phyloP scores from a whole-genome alignment of 2,113 vertebrate genomes.

The Tachysurus fulvidraco region DNA sequence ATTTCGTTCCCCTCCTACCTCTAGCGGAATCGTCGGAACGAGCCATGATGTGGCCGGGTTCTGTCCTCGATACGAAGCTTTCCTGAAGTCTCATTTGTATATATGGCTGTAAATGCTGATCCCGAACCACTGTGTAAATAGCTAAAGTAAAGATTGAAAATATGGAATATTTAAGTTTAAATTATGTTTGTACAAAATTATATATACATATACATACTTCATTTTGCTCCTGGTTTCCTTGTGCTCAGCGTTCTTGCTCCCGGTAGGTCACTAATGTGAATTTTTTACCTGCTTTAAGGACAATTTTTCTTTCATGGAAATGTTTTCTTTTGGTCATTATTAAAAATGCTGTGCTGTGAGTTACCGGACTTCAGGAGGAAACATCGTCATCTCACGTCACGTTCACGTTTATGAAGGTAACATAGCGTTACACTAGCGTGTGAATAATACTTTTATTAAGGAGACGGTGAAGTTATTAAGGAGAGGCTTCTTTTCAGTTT shows the following conservation, averaged over 20 bases:
- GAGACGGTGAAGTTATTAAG: neutral
- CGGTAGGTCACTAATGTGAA: conserved; percentile 48
- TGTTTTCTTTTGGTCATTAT: neutral
- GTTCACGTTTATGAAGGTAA: neutral
- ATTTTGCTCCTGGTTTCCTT: conserved; percentile 35
- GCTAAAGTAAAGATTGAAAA: conserved; percentile 27
- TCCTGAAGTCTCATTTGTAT: conserved; percentile 36
- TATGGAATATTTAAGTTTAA: conserved; percentile 60
- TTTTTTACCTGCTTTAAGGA: conserved; percentile 14
- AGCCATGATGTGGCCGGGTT: neutral
- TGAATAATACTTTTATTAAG: neutral
- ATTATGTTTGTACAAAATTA: conserved; percentile 59
- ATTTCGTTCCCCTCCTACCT: neutral
- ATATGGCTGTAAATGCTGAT: conserved; percentile 27
- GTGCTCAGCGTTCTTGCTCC: conserved; percentile 34
- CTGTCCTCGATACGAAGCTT: neutral
- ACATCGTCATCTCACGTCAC: neutral
- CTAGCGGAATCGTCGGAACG: neutral
- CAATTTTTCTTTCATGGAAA: conserved; percentile 28
- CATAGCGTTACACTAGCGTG: neutral
- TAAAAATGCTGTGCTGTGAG: neutral
- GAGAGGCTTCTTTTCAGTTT: neutral
- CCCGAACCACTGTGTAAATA: conserved; percentile 49
- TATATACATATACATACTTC: conserved; percentile 35
- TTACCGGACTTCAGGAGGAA: neutral